Percentiles rank a stretch among this genome's conserved stretches.
Evolutionary conservation across 2,797 vertebrate species (phyloP).

Genomic region (Labeo calbasu): DNA sequence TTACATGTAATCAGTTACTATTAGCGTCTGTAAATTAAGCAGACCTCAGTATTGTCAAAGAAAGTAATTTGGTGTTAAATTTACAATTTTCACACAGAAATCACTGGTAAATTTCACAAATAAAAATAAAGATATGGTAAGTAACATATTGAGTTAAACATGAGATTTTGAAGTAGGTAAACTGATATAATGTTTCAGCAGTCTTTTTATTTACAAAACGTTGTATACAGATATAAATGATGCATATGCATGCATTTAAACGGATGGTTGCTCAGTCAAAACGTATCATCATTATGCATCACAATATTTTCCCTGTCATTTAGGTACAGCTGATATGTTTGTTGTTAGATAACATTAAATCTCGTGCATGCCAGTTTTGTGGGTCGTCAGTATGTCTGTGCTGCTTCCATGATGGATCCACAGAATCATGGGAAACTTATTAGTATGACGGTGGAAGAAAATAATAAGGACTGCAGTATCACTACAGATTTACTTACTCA

Average conservation of each 20-base stretch:
- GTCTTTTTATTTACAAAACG: neutral
- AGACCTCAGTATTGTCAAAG: too few species aligned
- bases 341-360: neutral
- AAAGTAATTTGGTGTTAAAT: too few species aligned
- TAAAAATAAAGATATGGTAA: too few species aligned
- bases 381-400: neutral
- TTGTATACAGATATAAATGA: neutral
- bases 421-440: neutral
- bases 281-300: neutral
- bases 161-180: neutral
- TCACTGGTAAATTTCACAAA: too few species aligned
- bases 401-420: slow-evolving; percentile 3
- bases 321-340: neutral
- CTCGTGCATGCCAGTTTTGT: neutral
- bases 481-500: neutral
- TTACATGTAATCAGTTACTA: too few species aligned
- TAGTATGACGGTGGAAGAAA: neutral
- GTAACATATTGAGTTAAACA: neutral
- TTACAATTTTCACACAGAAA: neutral
- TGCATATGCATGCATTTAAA: neutral
- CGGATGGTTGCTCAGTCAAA: neutral
- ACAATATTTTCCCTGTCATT: neutral
- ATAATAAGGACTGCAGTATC: neutral
- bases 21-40: too few species aligned
- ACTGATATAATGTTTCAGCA: neutral